Evolutionary conservation across 2,888 invertebrate species (phyloP).

Genomic region (Allacma fusca): DNA sequence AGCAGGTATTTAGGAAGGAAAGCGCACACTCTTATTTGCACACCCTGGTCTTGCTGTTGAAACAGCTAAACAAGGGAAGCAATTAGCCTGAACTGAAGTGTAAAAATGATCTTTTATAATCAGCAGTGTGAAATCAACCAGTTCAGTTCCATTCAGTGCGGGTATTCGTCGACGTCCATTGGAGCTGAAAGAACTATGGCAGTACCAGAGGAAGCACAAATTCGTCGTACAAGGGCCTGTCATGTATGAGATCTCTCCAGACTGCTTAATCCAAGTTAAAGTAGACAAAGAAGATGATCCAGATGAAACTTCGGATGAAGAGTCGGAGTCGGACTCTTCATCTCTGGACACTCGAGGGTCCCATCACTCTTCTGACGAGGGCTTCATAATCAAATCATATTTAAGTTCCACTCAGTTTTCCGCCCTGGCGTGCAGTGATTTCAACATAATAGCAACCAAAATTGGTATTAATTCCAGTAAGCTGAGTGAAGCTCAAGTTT

Average conservation of each 20-base stretch:
- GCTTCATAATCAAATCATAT: conserved; percentile 67
- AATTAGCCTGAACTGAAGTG: too few species aligned
- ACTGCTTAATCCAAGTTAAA: conserved; percentile 17
- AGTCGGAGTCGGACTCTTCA: conserved; percentile 44
- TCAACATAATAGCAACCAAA: conserved; percentile 48
- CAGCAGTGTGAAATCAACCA: neutral
- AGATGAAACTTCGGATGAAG: too few species aligned
- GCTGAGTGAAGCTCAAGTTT: conserved; percentile 48
- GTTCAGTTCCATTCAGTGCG: neutral
- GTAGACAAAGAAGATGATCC: conserved; percentile 42
- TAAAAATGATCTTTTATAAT: too few species aligned
- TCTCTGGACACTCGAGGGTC: neutral
- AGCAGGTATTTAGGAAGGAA: too few species aligned
- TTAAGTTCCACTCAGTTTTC: conserved; percentile 68
- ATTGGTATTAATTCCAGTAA: conserved; percentile 40
- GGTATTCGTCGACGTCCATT: conserved; percentile 48
- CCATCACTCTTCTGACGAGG: neutral
- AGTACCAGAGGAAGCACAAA: conserved; percentile 48
- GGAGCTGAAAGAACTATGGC: conserved; percentile 53
- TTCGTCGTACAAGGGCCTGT: neutral
- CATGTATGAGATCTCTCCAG: neutral
- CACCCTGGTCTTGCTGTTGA: too few species aligned
- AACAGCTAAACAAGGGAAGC: too few species aligned
- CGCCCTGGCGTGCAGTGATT: conserved; percentile 54
- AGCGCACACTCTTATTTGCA: too few species aligned